Conservation (phyloP, 1,140 invertebrate species). For the Hycleus cichorii region DNA sequence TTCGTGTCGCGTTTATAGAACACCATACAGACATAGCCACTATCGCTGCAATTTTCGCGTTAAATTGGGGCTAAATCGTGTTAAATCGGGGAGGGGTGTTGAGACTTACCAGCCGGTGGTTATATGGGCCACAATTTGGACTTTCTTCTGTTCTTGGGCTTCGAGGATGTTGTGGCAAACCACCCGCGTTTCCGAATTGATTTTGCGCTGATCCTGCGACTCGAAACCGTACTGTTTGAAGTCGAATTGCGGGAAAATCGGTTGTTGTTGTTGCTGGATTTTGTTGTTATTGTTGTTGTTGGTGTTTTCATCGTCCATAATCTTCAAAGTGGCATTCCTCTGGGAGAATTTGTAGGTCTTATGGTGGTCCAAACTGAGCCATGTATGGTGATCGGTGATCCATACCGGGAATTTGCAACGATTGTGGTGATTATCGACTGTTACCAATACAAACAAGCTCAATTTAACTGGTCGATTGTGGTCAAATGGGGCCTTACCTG, state of each 20-base stretch:
- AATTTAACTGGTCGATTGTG: neutral
- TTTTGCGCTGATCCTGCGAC: constrained; percentile 42
- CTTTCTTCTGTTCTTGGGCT: constrained; percentile 50
- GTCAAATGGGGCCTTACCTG: constrained; percentile 44
- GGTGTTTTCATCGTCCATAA: constrained; percentile 36
- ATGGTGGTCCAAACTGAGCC: constrained; percentile 69
- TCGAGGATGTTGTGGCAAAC: constrained; percentile 62
- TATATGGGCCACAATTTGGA: constrained; percentile 62
- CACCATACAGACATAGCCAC: constrained; percentile 78
- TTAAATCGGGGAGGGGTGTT: no score
- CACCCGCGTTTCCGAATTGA: constrained; percentile 50
- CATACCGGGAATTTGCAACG: constrained; percentile 67
- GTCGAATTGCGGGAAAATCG: constrained; percentile 26
- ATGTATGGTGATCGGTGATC: constrained; percentile 67
- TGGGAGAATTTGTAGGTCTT: constrained; percentile 67
- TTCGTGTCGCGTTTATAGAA: constrained; percentile 71
- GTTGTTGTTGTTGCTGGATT: constrained; percentile 15
- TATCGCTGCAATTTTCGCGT: constrained; percentile 53
- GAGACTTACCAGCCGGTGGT: constrained; percentile 64
- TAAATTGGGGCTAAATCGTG: neutral
- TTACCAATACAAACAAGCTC: constrained; percentile 16
- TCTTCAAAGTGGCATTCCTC: constrained; percentile 65
- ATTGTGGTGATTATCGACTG: constrained; percentile 52
- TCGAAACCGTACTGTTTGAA: constrained; percentile 38
- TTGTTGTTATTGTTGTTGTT: constrained; percentile 25